Evolutionary conservation across 1,140 invertebrate genomes (phyloP), one percentile per base, ranked within the genome.

Genomic region (Doryteuthis pealeii): DNA sequence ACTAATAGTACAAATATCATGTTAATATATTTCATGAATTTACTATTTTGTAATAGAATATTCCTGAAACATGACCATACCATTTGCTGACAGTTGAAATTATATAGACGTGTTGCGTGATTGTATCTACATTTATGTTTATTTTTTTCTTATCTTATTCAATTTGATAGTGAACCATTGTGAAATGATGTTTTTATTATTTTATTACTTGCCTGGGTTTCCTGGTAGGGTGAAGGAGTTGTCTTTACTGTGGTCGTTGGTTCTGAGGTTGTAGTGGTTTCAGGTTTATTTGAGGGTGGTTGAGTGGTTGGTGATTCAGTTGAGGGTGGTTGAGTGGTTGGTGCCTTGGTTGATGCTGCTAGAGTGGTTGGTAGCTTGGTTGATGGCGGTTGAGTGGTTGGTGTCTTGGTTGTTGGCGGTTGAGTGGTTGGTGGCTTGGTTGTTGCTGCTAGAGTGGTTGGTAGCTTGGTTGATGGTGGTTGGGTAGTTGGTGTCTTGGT

Each of bases 351-450:
- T n/a, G n/a, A n/a, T n/a, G n/a, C n/a, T n/a, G n/a, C n/a, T n/a
- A n/a, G n/a, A 12, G 66, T 30, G 2, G 26, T 18, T 45, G 68
- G 68, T n/a, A 18, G 10, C 33, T 3, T 15, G 18, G 74, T 71
- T 40, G 35, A 2, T 28, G 70, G 67, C 18, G 70, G 33, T 66
- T 71, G 10, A 6, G 74, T 71, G 12, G 14, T 14, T 18, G 69
- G 49, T 14, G 74, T 31, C 14, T 71, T 28, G 3, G 74, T 75
- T 43, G 70, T 40, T 18, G 74, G 74, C 40, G 68, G 12, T n/a
- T 43, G 2, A 22, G 67, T 74, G n/a, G 43, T 22, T 14, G 62
- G 58, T n/a, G 31, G 2, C 43, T 73, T 22, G 26, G 72, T 33
- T 26, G 35, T 35, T 14, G n/a, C 28, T n/a, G 40, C 14, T 45